Conservation (phyloP, 2,888 invertebrate genomes). For the Leptothorax acervorum region DNA sequence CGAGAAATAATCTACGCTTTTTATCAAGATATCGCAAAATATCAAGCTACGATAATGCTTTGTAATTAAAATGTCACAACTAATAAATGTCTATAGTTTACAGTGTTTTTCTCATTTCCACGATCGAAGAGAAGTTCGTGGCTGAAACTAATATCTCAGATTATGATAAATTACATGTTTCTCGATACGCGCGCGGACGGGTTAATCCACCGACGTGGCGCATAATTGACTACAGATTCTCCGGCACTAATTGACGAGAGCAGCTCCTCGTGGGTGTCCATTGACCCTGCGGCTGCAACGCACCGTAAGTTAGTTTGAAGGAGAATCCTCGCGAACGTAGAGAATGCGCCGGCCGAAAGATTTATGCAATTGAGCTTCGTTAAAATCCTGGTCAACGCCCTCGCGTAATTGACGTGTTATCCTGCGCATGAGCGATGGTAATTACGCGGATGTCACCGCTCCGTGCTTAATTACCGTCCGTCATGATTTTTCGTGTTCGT, state of each 20-base stretch:
- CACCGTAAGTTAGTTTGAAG: background rate
- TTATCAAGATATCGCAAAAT: background rate
- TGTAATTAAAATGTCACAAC: background rate
- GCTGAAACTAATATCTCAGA: background rate
- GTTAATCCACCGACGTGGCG: slow-evolving; percentile 1
- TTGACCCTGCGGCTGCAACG: slow-evolving; percentile 29
- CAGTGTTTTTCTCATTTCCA: background rate
- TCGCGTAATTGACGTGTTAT: slow-evolving; percentile 67
- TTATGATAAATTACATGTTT: slow-evolving; percentile 34
- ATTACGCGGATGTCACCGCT: slow-evolving; percentile 68
- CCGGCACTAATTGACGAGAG: slow-evolving; percentile 27
- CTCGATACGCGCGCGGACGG: slow-evolving; percentile 1
- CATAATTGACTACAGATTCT: slow-evolving; percentile 27
- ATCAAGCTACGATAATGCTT: background rate
- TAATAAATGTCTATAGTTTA: background rate
- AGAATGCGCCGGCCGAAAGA: slow-evolving; percentile 47
- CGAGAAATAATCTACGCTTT: background rate
- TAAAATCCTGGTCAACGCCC: slow-evolving; percentile 70
- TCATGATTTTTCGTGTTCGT: slow-evolving; percentile 59
- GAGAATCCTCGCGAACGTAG: slow-evolving; percentile 1
- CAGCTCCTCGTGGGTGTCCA: slow-evolving; percentile 29
- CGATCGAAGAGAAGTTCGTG: background rate
- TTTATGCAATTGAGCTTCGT: slow-evolving; percentile 70
- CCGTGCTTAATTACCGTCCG: slow-evolving; percentile 63
- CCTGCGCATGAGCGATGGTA: slow-evolving; percentile 50